Evolutionary conservation across 2,888 invertebrate species (phyloP).

Genomic region (Stenodema calcarata): DNA sequence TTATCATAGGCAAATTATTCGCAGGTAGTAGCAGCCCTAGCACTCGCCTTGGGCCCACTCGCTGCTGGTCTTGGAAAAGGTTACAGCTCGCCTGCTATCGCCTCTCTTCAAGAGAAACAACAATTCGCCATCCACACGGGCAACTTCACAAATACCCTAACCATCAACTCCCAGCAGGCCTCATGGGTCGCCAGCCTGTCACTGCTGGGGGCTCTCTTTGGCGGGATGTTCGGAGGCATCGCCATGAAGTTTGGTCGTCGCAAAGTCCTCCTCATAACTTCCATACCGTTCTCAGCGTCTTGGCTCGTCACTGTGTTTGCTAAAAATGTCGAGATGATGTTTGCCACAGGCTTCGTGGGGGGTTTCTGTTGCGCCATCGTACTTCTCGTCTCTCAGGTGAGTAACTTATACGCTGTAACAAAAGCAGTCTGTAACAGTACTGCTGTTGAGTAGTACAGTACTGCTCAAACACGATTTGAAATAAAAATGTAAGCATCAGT

Average conservation of each 20-base stretch:
- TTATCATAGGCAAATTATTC: not conserved
- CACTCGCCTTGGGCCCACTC: conserved; percentile 79
- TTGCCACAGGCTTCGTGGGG: conserved; percentile 82
- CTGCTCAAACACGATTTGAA: no score
- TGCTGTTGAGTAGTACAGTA: no score
- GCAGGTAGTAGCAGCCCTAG: conserved; percentile 77
- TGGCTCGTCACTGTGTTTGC: conserved; percentile 84
- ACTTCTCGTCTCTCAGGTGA: conserved; percentile 76
- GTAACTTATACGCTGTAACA: no score
- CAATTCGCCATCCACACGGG: conserved; percentile 60
- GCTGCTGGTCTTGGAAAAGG: conserved; percentile 82
- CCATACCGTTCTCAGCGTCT: conserved; percentile 77
- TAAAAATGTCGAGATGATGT: conserved; percentile 79
- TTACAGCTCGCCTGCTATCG: conserved; percentile 82
- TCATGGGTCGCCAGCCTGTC: conserved; percentile 84
- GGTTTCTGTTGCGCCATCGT: conserved; percentile 82
- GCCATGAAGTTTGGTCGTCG: conserved; percentile 78
- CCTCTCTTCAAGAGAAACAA: conserved; percentile 74
- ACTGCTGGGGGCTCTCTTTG: conserved; percentile 79
- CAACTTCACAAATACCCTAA: conserved; percentile 55
- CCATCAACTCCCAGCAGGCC: conserved; percentile 68
- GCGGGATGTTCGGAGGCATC: conserved; percentile 79
- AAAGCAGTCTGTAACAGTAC: no score
- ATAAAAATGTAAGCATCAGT: no score
- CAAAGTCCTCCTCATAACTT: conserved; percentile 73